phyloP scores from a whole-genome alignment of 1,140 invertebrate species.

The Drosophila bipectinata region DNA sequence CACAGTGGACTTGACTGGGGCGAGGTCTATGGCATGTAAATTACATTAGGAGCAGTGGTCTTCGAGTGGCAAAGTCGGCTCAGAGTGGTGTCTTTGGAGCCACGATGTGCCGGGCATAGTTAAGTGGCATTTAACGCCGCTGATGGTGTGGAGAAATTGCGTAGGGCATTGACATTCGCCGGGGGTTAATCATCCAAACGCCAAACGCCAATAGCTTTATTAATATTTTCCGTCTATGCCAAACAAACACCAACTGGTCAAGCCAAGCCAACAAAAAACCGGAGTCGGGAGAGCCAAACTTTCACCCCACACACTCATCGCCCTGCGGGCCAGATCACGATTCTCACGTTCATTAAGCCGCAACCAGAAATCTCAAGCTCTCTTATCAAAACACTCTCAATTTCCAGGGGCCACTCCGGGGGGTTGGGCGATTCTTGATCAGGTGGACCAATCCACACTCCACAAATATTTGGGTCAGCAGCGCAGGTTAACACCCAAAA shows the following conservation, averaged over 20 bases:
- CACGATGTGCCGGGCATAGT: constrained; percentile 64
- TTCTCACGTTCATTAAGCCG: constrained; percentile 75
- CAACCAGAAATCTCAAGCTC: constrained; percentile 12
- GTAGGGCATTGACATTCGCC: constrained; percentile 70
- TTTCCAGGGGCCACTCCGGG: constrained; percentile 38
- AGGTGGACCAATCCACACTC: constrained; percentile 34
- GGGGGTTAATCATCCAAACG: constrained; percentile 6
- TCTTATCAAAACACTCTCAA: constrained; percentile 74
- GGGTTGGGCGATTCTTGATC: constrained; percentile 36
- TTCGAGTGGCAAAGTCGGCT: constrained; percentile 2
- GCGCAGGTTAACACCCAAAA: constrained; percentile 67
- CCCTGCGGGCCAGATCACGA: constrained; percentile 33
- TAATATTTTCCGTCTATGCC: constrained; percentile 35
- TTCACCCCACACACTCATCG: constrained; percentile 53
- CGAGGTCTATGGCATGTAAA: constrained; percentile 79
- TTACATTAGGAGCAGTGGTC: constrained; percentile 56
- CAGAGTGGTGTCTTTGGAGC: constrained; percentile 11
- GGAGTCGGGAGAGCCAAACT: constrained; percentile 32
- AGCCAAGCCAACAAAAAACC: background rate
- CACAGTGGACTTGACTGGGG: constrained; percentile 54
- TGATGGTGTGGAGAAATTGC: constrained; percentile 71
- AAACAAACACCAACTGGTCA: constrained; percentile 11
- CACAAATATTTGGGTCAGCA: constrained; percentile 68
- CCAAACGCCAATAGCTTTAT: constrained; percentile 59
- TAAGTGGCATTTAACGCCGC: constrained; percentile 69